Evolutionary conservation across 2,888 invertebrate genomes (phyloP).

Genomic region (Sinhomidia bicolor): DNA sequence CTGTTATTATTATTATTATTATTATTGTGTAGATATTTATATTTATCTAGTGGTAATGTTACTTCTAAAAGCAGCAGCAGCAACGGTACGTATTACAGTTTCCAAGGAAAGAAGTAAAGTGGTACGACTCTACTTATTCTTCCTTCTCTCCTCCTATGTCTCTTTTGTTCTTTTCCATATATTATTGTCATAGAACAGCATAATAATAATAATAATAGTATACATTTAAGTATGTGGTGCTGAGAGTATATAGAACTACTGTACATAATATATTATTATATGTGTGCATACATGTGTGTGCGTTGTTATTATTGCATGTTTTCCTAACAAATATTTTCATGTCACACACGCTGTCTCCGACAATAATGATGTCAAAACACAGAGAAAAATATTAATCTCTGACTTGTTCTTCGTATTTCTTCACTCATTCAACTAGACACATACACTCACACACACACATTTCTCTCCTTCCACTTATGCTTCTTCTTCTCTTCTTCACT

Average conservation of each 20-base stretch:
- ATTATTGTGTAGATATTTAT: not conserved
- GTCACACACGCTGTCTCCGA: conserved; percentile 72
- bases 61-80: too few relatives aligned
- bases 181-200: not conserved
- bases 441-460: too few relatives aligned
- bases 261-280: not conserved
- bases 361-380: conserved; percentile 75
- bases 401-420: conserved; percentile 68
- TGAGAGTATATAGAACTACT: too few relatives aligned
- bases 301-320: conserved; percentile 63
- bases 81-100: too few relatives aligned
- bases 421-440: conserved; percentile 50
- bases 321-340: conserved; percentile 71
- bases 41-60: not conserved
- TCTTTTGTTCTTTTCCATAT: conserved; percentile 16
- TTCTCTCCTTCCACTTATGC: conserved; percentile 55
- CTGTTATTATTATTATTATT: conserved; percentile 29
- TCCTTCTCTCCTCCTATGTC: not conserved
- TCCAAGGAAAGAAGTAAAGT: not conserved
- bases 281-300: conserved; percentile 5
- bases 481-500: conserved; percentile 21
- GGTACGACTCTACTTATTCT: not conserved
- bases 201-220: too few relatives aligned
- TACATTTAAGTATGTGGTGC: too few relatives aligned
- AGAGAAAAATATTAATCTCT: conserved; percentile 74